These are phyloP conservation scores for Amazona vittata DNA, from an alignment of 2,113 vertebrate species.

Conservation along the genomic window DNA sequence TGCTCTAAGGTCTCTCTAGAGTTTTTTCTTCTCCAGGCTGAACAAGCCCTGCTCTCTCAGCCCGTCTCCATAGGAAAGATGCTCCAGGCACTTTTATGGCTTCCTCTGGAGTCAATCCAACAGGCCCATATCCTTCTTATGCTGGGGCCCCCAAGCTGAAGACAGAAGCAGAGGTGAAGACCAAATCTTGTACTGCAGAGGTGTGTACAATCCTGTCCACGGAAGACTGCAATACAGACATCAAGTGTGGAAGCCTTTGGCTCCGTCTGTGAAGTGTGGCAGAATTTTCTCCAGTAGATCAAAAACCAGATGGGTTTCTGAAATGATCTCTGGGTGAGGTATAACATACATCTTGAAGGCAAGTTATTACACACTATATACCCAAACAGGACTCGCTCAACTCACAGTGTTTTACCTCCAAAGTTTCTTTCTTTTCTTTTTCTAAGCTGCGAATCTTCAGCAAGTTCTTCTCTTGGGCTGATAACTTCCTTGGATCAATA, in stretches of 20 bases:
- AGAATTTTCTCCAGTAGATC: background rate
- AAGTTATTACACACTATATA: background rate
- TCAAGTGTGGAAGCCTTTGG: background rate
- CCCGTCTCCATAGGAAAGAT: background rate
- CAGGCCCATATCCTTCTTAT: background rate
- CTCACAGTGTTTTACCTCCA: slow-evolving; percentile 77
- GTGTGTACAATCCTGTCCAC: background rate
- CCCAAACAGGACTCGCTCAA: background rate
- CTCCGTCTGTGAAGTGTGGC: background rate
- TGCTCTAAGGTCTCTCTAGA: background rate
- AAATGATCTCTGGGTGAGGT: background rate
- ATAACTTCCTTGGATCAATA: slow-evolving; percentile 67
- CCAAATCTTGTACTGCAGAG: background rate
- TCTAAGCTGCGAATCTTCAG: slow-evolving; percentile 84
- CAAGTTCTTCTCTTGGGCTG: slow-evolving; percentile 82
- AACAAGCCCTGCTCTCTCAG: background rate
- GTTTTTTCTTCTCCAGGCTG: background rate
- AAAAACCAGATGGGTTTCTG: background rate
- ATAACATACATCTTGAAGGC: background rate
- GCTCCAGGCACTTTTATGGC: background rate
- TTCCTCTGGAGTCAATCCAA: background rate
- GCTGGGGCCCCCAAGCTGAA: background rate
- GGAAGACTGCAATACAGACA: background rate
- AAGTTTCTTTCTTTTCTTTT: slow-evolving; percentile 84
- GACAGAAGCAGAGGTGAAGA: background rate